Conservation (phyloP, 2,888 invertebrate species). For the Zaprionus lineosus region DNA sequence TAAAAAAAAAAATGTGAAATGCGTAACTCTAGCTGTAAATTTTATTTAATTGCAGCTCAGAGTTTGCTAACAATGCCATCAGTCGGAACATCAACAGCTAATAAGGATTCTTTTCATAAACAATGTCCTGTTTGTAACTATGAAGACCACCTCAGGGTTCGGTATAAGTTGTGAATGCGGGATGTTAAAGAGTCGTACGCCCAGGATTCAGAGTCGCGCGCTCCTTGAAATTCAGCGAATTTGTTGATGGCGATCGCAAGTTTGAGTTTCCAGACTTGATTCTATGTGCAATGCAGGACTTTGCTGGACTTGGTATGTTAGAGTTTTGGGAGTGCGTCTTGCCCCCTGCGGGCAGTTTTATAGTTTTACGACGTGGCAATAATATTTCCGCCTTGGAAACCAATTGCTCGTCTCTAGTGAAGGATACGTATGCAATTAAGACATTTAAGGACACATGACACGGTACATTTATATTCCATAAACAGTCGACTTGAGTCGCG, state of each 20-base stretch:
- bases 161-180: conserved; percentile 46
- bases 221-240: conserved; percentile 71
- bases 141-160: conserved; percentile 64
- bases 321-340: conserved; percentile 12
- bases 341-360: conserved; percentile 80
- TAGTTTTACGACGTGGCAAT: conserved; percentile 81
- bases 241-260: conserved; percentile 55
- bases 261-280: conserved; percentile 15
- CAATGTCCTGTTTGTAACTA: conserved; percentile 60
- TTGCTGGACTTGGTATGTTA: conserved; percentile 14
- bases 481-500: conserved; percentile 70
- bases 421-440: conserved; percentile 80
- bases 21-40: too few relatives aligned
- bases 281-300: conserved; percentile 20
- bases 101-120: conserved; percentile 72
- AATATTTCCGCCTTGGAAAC: conserved; percentile 80
- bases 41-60: too few relatives aligned
- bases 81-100: conserved; percentile 47
- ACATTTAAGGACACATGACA: conserved; percentile 79
- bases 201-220: conserved; percentile 66
- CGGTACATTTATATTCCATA: conserved; percentile 76
- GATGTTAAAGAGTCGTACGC: conserved; percentile 68
- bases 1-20: too few relatives aligned
- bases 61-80: too few relatives aligned
- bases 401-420: conserved; percentile 62